Evolutionary conservation across 2,113 vertebrate species (phyloP).

Genomic region (Scolopax mira): DNA sequence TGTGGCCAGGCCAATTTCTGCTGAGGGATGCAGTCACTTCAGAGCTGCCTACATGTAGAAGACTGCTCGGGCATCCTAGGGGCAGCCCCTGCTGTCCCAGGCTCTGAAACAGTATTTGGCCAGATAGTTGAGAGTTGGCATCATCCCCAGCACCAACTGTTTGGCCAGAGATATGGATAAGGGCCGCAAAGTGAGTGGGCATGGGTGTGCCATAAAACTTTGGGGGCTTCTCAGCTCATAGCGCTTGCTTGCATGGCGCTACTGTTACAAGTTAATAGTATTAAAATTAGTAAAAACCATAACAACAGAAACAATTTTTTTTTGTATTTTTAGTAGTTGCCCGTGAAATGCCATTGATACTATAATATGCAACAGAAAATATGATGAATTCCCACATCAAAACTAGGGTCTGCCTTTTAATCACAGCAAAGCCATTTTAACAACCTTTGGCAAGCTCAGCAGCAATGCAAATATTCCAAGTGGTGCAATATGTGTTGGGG

Average conservation of each 20-base stretch:
- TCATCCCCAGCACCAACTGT: neutral
- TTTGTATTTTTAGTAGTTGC: neutral
- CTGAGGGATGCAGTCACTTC: neutral
- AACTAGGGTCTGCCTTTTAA: neutral
- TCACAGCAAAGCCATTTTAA: neutral
- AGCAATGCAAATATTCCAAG: slow-evolving; percentile 16
- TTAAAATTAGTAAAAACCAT: neutral
- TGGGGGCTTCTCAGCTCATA: neutral
- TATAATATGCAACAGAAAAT: neutral
- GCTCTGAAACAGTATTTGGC: neutral
- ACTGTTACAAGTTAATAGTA: neutral
- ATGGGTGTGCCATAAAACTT: neutral
- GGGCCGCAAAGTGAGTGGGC: neutral
- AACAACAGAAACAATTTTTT: neutral
- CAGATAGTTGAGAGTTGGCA: neutral
- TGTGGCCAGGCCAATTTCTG: neutral
- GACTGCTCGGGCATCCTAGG: neutral
- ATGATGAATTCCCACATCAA: neutral
- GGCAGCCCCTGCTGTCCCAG: neutral
- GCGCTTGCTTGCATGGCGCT: neutral
- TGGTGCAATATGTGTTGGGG: slow-evolving; percentile 2
- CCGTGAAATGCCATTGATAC: neutral
- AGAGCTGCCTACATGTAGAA: neutral
- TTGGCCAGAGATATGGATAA: neutral
- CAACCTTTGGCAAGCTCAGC: neutral